Evolutionary conservation across 2,797 vertebrate species (phyloP).

Genomic region (Novumbra hubbsi): DNA sequence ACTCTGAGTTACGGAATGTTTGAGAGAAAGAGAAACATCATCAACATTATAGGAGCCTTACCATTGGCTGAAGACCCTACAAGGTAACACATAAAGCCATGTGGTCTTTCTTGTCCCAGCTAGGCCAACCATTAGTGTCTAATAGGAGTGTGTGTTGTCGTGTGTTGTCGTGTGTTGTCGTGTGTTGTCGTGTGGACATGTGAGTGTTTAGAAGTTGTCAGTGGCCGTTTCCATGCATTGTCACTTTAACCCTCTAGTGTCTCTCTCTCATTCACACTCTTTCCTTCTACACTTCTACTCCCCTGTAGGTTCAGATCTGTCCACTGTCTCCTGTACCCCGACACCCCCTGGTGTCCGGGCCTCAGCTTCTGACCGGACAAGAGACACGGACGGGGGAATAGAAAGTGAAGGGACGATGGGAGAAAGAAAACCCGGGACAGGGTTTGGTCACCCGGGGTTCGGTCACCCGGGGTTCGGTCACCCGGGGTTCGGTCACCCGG

Average conservation of each 20-base stretch:
- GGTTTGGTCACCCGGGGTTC: too few relatives aligned
- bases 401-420: not conserved
- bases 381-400: slow-evolving; percentile 6
- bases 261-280: not conserved
- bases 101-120: not conserved
- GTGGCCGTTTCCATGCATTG: slow-evolving; percentile 60
- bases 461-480: too few relatives aligned
- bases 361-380: slow-evolving; percentile 32
- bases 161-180: too few relatives aligned
- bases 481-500: too few relatives aligned
- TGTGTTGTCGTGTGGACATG: not conserved
- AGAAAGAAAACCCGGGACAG: too few relatives aligned
- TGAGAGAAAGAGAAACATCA: slow-evolving; percentile 84
- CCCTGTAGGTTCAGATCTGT: slow-evolving; percentile 87
- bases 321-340: slow-evolving; percentile 90
- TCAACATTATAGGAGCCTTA: slow-evolving; percentile 81
- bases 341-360: slow-evolving; percentile 85
- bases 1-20: slow-evolving; percentile 90
- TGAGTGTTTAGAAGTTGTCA: slow-evolving; percentile 43
- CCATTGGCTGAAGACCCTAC: slow-evolving; percentile 86
- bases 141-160: not conserved
- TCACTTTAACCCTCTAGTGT: slow-evolving; percentile 22
- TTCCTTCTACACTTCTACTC: slow-evolving; percentile 19
- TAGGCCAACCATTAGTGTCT: not conserved
- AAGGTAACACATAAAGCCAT: slow-evolving; percentile 65